Percentiles rank a stretch among this genome's conserved stretches.
These are phyloP conservation scores for Pyrgilauda ruficollis DNA, from an alignment of 2,113 vertebrate genomes.

Conservation along the genomic window DNA sequence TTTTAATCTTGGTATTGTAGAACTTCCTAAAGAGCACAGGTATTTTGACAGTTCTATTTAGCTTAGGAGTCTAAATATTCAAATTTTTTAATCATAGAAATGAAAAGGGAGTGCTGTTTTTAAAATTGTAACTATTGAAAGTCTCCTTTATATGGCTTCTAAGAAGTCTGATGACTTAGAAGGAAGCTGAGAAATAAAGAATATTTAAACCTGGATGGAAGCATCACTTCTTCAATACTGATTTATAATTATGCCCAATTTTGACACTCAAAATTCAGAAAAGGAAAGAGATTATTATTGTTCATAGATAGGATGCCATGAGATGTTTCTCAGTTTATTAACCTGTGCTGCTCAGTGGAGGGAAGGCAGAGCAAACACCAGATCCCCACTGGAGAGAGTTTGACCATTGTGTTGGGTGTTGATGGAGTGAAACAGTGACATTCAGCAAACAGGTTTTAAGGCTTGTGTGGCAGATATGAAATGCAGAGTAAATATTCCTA, in stretches of 20 bases:
- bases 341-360: not conserved
- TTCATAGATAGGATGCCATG: not conserved
- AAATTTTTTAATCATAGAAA: not conserved
- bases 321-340: constrained; percentile 3
- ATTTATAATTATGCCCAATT: not conserved
- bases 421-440: constrained; percentile 41
- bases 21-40: not conserved
- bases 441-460: constrained; percentile 52
- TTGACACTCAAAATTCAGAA: not conserved
- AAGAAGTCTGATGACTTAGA: constrained; percentile 28
- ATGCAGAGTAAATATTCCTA: constrained; percentile 53
- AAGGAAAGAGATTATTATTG: not conserved
- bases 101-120: constrained; percentile 33
- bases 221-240: not conserved
- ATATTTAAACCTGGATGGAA: not conserved
- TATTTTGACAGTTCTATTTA: not conserved
- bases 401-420: not conserved
- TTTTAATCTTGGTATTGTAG: not conserved
- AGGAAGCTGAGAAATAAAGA: not conserved
- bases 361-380: not conserved
- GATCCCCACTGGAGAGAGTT: not conserved
- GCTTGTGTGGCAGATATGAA: constrained; percentile 37
- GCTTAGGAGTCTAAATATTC: constrained; percentile 17
- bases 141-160: constrained; percentile 30
- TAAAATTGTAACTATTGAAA: constrained; percentile 67